Conservation (phyloP, 2,888 invertebrate species). For the Leptinotarsa juncta region DNA sequence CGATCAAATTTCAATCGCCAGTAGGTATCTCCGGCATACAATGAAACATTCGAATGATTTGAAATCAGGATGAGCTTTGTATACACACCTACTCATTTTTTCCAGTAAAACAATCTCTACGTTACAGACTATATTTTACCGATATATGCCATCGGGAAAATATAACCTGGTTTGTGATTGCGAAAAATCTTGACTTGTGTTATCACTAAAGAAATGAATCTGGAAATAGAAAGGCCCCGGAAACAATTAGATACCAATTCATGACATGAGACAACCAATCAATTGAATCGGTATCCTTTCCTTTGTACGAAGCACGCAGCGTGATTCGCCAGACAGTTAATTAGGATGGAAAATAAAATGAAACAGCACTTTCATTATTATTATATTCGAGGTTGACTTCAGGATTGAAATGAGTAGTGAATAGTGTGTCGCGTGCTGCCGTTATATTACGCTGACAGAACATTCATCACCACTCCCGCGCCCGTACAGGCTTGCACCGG, state of each 20-base stretch:
- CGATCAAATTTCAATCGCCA: no score
- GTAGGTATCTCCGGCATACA: no score
- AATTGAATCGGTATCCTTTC: neutral
- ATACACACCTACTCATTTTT: no score
- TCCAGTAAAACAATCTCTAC: no score
- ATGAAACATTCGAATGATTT: no score
- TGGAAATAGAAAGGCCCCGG: neutral
- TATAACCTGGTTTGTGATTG: no score
- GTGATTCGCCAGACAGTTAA: constrained; percentile 30
- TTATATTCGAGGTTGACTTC: constrained; percentile 41
- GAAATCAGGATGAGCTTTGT: no score
- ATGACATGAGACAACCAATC: neutral
- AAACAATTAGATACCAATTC: neutral
- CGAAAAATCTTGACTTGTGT: no score
- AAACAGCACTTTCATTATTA: constrained; percentile 36
- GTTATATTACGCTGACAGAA: constrained; percentile 59
- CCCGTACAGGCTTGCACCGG: constrained; percentile 57
- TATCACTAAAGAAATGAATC: no score
- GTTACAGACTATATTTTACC: no score
- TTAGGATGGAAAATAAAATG: constrained; percentile 35
- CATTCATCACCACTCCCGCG: constrained; percentile 60
- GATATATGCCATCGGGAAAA: no score
- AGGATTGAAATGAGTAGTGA: constrained; percentile 53
- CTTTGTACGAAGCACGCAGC: constrained; percentile 18
- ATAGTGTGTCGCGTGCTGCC: constrained; percentile 58